A percentile compares a stretch with the other conserved stretches of the same genome.
Evolutionary conservation across 2,888 invertebrate species (phyloP).

Genomic region (Caenorhabditis sinica): DNA sequence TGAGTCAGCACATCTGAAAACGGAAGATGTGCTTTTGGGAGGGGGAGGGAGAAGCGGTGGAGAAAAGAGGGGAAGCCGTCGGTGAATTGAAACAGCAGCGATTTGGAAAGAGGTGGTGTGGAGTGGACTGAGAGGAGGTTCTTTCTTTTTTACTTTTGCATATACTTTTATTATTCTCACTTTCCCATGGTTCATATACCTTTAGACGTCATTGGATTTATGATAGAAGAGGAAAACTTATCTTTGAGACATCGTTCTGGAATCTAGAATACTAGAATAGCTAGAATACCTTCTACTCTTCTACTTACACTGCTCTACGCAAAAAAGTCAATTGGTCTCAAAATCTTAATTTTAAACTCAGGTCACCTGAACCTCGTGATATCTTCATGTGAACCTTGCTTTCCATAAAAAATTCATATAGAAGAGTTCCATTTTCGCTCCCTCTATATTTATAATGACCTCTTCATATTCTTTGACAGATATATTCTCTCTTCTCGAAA

Average conservation of each 20-base stretch:
- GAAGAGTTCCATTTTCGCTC: slow-evolving; percentile 16
- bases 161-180: slow-evolving; percentile 13
- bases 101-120: slow-evolving; percentile 22
- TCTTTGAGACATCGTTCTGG: no score
- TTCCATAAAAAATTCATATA: slow-evolving; percentile 18
- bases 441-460: background rate
- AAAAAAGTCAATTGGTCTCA: no score
- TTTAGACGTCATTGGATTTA: background rate
- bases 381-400: background rate
- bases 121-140: background rate
- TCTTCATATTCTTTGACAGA: background rate
- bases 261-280: no score
- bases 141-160: slow-evolving; percentile 18
- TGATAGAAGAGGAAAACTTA: no score
- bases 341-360: no score
- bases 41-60: background rate
- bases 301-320: no score
- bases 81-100: slow-evolving; percentile 47
- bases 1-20: slow-evolving; percentile 23
- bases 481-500: background rate
- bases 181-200: background rate
- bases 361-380: no score
- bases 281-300: no score
- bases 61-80: slow-evolving; percentile 23
- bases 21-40: slow-evolving; percentile 22